These are phyloP conservation scores for Heliocidaris erythrogramma DNA, from an alignment of 35 echinoderm and acorn worm genomes.

Conservation along the genomic window DNA sequence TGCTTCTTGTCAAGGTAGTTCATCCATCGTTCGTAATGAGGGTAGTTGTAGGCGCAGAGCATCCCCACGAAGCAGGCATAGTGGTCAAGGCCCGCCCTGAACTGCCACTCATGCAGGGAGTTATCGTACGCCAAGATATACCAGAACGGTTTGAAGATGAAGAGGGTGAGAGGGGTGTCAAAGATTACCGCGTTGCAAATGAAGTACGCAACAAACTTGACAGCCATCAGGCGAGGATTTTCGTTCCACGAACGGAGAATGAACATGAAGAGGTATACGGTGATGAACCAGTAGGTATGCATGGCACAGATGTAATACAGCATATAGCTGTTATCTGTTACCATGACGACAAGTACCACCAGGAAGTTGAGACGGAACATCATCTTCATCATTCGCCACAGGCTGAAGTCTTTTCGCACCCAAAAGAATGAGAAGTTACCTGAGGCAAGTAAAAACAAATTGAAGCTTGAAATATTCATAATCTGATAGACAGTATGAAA, in stretches of 20 bases:
- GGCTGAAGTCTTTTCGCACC: slow-evolving; percentile 75
- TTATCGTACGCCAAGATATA: slow-evolving; percentile 55
- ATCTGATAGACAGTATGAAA: background rate
- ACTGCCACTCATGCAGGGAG: slow-evolving; percentile 78
- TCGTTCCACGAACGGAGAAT: slow-evolving; percentile 71
- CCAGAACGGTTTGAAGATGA: slow-evolving; percentile 66
- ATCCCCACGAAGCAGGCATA: slow-evolving; percentile 75
- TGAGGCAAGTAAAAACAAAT: background rate
- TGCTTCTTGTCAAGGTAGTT: slow-evolving; percentile 76
- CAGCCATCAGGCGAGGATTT: slow-evolving; percentile 53
- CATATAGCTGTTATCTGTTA: slow-evolving; percentile 81
- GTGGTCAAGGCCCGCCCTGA: slow-evolving; percentile 71
- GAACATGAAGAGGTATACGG: slow-evolving; percentile 76
- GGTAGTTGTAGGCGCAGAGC: slow-evolving; percentile 82
- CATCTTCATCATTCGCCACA: slow-evolving; percentile 84
- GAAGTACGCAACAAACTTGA: slow-evolving; percentile 77
- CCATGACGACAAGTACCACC: slow-evolving; percentile 56
- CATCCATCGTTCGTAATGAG: slow-evolving; percentile 67
- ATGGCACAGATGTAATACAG: slow-evolving; percentile 88
- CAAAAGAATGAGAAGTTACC: slow-evolving; percentile 93
- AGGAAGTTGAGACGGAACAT: slow-evolving; percentile 78
- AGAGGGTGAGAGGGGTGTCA: slow-evolving; percentile 55
- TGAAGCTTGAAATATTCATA: background rate
- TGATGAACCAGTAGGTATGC: slow-evolving; percentile 87
- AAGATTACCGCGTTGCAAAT: slow-evolving; percentile 62